Evolutionary conservation across 2,797 vertebrate genomes (phyloP), one percentile per base, ranked within the genome.

Genomic region (Kryptopterus vitreolus): DNA sequence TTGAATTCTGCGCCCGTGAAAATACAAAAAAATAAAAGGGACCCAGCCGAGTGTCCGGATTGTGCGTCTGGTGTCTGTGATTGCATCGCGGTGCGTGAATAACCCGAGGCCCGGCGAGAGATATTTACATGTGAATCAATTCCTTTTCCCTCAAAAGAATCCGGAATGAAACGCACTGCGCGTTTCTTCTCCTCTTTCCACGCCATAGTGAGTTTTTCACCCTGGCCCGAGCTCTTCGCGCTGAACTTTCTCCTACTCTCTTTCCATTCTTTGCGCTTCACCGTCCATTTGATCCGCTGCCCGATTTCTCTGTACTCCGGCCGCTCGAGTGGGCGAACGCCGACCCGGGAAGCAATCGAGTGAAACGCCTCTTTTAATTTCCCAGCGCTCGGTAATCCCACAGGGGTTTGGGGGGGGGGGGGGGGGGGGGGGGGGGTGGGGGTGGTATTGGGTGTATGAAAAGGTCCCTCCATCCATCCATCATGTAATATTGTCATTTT

Each of bases 351-450:
- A 33, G 71, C 74, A 79, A 85, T 76, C 80, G 84, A 71, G 78
- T 76, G 61, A 86, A 78, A 73, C 80, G 33, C 33, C 76, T 80
- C 65, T 82, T 80, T 73, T 70, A 57, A 75, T 83, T 76, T 74
- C 71, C 68, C 72, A 33, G 26, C 31, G 12, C 68, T 87, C 78
- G 52, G 83, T 83, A 78, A 74, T 46, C 48, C 43, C 20, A 1
- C 72, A 53, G 29, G 65, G 55, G 72, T 81, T 62, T 24, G 66
- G 50, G 53, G 33, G n/a, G n/a, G n/a, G 58, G 29, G 66, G 50
- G 53, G 33, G n/a, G n/a, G n/a, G 58, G 29, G 66, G 50, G 53
- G 33, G n/a, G n/a, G n/a, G n/a, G n/a, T 62, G 29, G 66, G 50
- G 53, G 33, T n/a, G n/a, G n/a, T n/a, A n/a, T n/a, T n/a, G n/a